Base-by-base conservation (phyloP, 53 echinoderm and acorn worm genomes). In the Echinarachnius parma region DNA sequence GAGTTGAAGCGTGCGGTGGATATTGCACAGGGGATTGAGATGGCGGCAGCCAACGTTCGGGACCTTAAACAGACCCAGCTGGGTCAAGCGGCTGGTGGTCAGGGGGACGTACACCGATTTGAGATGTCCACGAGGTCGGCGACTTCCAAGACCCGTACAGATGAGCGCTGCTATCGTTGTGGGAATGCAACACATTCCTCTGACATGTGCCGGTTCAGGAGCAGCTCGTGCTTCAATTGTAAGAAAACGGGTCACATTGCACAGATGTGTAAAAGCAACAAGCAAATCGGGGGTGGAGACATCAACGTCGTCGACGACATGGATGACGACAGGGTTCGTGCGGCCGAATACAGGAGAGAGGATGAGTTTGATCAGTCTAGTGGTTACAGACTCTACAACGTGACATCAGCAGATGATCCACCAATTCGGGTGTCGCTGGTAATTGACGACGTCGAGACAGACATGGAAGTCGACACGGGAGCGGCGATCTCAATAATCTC, bases 381-480 rank as follows among this genome's bases (percentile, higher is more conserved):
- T 13, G 3, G 21, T 7, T 77, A 62, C 34, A 26, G 46, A 31
- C 14, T 77, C 31, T 62, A 49, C 15, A 29, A 28, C 36, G 48
- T 37, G 20, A 23, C 13, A 0, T 7, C 60, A 11, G 25, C 20
- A 22, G 22, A 37, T 5, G 16, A 47, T 2, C 55, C 45, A 0
- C 81, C 81, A 19, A 11, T 74, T 1, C 48, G 34, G 15, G 52
- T 61, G 33, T 11, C 34, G 27, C n/a, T 61, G 36, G 2, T 28
- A 4, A 29, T 81, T 13, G 57, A 81, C 74, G 53, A 75, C 30
- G 14, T 46, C 9, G 18, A 60, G 7, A 34, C 61, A 15, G 49
- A 39, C 0, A 74, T 81, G 61, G 52, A 81, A 62, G 24, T 81
- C 21, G 81, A 81, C 34, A 81, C 74, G 3, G 74, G 82, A 4